Evolutionary conservation across 2,888 invertebrate genomes (phyloP).

Genomic region (Teleogryllus oceanicus): DNA sequence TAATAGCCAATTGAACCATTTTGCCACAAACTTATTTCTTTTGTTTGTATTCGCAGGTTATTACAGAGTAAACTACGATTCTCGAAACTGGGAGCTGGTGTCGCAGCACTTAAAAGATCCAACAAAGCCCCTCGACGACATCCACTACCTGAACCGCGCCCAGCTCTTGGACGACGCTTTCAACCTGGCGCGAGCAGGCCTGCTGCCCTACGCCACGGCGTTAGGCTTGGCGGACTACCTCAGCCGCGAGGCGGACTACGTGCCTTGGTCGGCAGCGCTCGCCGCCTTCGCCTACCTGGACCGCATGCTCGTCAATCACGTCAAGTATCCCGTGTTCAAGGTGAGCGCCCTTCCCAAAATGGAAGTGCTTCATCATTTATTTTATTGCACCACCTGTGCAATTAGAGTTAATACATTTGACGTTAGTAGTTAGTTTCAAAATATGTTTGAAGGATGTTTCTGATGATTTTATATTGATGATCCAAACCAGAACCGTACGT

Average conservation of each 20-base stretch:
- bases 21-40: too few relatives aligned
- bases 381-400: too few relatives aligned
- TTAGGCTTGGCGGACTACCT: constrained; percentile 63
- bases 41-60: constrained; percentile 49
- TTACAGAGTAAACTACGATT: constrained; percentile 62
- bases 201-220: constrained; percentile 58
- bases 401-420: too few relatives aligned
- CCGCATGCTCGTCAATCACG: constrained; percentile 26
- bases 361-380: too few relatives aligned
- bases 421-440: too few relatives aligned
- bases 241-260: constrained; percentile 58
- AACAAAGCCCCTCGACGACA: constrained; percentile 45
- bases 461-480: too few relatives aligned
- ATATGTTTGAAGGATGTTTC: too few relatives aligned
- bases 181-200: constrained; percentile 59
- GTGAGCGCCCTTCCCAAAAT: background rate
- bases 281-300: constrained; percentile 46
- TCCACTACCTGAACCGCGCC: constrained; percentile 60
- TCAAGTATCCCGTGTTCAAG: constrained; percentile 25
- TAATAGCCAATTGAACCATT: too few relatives aligned
- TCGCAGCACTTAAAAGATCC: constrained; percentile 41
- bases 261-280: constrained; percentile 64
- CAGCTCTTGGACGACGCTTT: constrained; percentile 72
- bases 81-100: constrained; percentile 56
- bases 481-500: too few relatives aligned